Evolutionary conservation across 2,797 vertebrate genomes (phyloP), one percentile per base, ranked within the genome.

Genomic region (Lagorchestes hirsutus): DNA sequence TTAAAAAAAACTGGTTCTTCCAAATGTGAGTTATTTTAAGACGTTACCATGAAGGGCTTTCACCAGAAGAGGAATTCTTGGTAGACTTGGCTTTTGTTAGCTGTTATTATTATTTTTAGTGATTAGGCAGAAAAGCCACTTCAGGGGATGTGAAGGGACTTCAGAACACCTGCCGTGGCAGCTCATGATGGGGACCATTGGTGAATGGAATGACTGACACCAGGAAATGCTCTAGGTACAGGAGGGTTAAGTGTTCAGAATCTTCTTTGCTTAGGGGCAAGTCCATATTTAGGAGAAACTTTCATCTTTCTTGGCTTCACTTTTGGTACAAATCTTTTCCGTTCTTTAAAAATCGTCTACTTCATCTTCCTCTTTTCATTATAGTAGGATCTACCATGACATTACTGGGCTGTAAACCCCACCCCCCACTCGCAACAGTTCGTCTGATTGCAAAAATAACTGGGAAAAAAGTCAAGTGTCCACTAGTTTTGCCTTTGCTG

Each of bases 1-100:
- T 56, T 0, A 0, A 1, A 0, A 4, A 0, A 5, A 8, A 9
- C 56, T 4, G n/a, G n/a, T 24, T 5, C 8, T 0, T 28, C 28
- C 4, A 1, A 91, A 31, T 57, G 40, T 0, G 4, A 1, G 1
- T 14, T 4, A 16, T 54, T 91, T 40, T 74, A 1, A 34, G 4
- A 5, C 12, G 34, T 54, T 31, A 28, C 13, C 24, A 2, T 46
- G 0, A 31, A 82, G 90, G 90, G 1, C 31, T 1, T 40, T 14
- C 0, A 54, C 11, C 54, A 1, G 8, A 54, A 40, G 34, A 22
- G 67, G 31, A 9, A 29, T 31, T 55, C 52, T 74, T 22, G 27
- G 0, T 11, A 40, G n/a, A 1, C 4, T 90, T 16, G 40, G 91
- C 92, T n/a, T 10, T 52, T 1, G 92, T 0, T 74, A 55, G 46